Base-by-base conservation (phyloP, 1,140 invertebrate species). In the Latrodectus geometricus region DNA sequence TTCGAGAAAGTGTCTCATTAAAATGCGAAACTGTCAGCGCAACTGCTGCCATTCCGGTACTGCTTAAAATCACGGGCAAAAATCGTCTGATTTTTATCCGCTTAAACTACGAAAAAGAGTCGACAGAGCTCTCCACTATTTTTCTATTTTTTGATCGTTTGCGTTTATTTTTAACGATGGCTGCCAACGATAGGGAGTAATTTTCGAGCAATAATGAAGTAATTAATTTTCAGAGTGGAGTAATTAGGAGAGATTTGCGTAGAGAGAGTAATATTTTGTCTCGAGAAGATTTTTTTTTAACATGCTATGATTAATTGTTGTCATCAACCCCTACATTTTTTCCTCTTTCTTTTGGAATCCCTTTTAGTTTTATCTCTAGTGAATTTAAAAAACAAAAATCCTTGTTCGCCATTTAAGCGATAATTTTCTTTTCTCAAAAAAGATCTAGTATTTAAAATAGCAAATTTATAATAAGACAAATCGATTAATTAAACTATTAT, bases 131-230 rank as follows among this genome's bases (percentile, higher is more conserved):
- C 11, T 14, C 54, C 11, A 61, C 35, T 11, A 61, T 61, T 61
- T 61, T 61, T 61, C 54, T 61, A 11, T 61, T 61, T 61, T 61
- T 61, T 61, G 11, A 61, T 61, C 54, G 54, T 61, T 17, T 61
- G 54, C 54, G 54, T 61, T 61, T 61, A 61, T 61, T 61, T 35
- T 61, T 61, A 61, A 61, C 54, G 54, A 61, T 61, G 54, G 54
- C 17, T 61, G 54, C 54, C 54, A 61, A 61, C 54, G 54, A 61
- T 61, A 61, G 54, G 54, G 54, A 17, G 54, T 61, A 61, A 61
- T 61, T 61, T 61, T 61, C 54, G 54, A 61, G 54, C 54, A 61
- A 61, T 61, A 61, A 61, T 61, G 54, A 61, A 61, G 54, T 61
- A 61, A 61, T 61, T 61, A 61, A 61, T 61, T 61, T 61, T 61